A percentile compares a stretch with the other conserved stretches of the same genome.
Conservation (phyloP, 2,113 vertebrate species). For the Macquaria ambigua region DNA sequence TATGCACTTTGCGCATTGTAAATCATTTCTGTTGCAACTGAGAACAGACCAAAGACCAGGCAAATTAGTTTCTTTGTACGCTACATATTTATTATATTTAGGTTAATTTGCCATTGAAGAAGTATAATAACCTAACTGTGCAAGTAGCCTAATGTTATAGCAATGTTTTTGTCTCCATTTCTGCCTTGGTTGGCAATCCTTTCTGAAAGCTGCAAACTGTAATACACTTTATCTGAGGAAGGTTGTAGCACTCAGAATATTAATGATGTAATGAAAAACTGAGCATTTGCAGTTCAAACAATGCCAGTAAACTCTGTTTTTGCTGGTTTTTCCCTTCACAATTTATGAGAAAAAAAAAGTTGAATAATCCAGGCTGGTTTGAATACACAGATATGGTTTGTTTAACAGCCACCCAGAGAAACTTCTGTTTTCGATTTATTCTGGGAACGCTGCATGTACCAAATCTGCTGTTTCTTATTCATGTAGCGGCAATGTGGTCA, state of each 20-base stretch:
- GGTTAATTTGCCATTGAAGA: background rate
- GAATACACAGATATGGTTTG: constrained; percentile 25
- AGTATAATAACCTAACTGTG: background rate
- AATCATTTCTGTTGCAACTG: constrained; percentile 23
- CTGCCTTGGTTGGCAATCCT: background rate
- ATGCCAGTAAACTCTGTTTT: background rate
- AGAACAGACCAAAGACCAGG: constrained; percentile 8
- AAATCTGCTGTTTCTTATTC: constrained; percentile 53
- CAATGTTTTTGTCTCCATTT: background rate
- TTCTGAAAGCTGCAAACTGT: constrained; percentile 2
- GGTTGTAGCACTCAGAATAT: background rate
- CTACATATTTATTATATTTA: constrained; percentile 10
- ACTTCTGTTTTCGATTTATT: constrained; percentile 42
- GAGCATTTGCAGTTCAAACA: constrained; percentile 8
- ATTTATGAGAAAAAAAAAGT: constrained; percentile 4
- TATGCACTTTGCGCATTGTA: constrained; percentile 21
- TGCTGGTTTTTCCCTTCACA: background rate
- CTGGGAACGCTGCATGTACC: constrained; percentile 2
- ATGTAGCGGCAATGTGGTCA: constrained; percentile 42
- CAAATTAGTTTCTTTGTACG: constrained; percentile 10
- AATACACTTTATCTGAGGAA: background rate
- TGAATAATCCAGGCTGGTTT: constrained; percentile 7
- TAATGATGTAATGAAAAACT: constrained; percentile 21
- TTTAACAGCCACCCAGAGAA: constrained; percentile 17
- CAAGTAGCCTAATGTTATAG: background rate